Evolutionary conservation across 2,797 vertebrate genomes (phyloP).

Genomic region (Semotilus atromaculatus): DNA sequence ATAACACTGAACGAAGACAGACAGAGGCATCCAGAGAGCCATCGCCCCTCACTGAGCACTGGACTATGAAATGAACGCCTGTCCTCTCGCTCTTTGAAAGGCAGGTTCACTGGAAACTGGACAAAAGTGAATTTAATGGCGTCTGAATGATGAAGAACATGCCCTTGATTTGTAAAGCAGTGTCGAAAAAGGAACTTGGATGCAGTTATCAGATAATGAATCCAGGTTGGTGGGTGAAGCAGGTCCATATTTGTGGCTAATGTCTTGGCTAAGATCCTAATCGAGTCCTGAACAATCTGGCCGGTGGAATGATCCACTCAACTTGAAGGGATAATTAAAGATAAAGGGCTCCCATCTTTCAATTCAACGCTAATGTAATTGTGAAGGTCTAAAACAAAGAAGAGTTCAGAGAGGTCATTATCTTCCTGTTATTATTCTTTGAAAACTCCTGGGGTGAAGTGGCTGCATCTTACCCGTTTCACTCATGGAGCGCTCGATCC

Average conservation of each 20-base stretch:
- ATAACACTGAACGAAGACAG: conserved; percentile 50
- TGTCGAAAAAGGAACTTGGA: conserved; percentile 50
- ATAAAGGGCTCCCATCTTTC: conserved; percentile 69
- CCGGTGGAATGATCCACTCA: conserved; percentile 69
- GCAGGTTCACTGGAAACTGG: conserved; percentile 37
- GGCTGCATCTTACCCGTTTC: neutral
- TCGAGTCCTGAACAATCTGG: conserved; percentile 69
- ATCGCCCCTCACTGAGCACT: conserved; percentile 43
- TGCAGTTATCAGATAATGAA: conserved; percentile 55
- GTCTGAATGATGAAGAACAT: conserved; percentile 47
- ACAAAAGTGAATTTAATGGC: conserved; percentile 46
- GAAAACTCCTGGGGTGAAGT: conserved; percentile 41
- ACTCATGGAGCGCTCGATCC: neutral
- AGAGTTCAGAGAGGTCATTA: conserved; percentile 46
- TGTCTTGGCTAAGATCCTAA: conserved; percentile 59
- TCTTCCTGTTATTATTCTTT: conserved; percentile 46
- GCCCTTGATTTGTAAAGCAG: conserved; percentile 56
- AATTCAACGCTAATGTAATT: conserved; percentile 57
- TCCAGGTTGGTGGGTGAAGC: conserved; percentile 51
- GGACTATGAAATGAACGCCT: conserved; percentile 49
- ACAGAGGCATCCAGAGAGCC: conserved; percentile 44
- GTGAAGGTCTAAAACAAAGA: conserved; percentile 57
- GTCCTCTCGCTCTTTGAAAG: conserved; percentile 42
- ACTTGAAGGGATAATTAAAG: conserved; percentile 62
- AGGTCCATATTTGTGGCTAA: conserved; percentile 52